Conservation (phyloP, 2,797 vertebrate species). For the Setipinna tenuifilis region DNA sequence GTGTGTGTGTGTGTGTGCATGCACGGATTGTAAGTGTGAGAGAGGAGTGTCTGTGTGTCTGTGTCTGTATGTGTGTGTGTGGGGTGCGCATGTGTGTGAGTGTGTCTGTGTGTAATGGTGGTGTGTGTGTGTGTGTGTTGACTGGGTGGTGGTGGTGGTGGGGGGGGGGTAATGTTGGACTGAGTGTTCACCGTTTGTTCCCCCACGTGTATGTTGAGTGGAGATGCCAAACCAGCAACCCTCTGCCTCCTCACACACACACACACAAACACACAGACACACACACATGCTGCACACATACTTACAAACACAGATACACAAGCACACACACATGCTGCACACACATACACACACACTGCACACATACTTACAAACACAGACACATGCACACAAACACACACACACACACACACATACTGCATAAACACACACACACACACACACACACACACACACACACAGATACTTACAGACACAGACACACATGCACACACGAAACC, state of each 20-base stretch:
- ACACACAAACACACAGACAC: not conserved
- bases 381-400: no score
- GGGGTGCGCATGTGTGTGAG: no score
- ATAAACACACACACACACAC: not conserved
- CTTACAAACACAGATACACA: not conserved
- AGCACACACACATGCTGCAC: not conserved
- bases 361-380: no score
- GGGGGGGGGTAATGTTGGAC: not conserved
- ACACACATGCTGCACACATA: not conserved
- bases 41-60: not conserved
- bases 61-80: no score
- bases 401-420: not conserved
- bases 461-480: no score
- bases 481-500: no score
- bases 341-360: not conserved
- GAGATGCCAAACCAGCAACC: not conserved
- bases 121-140: constrained; percentile 1
- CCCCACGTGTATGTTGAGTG: not conserved
- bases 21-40: no score
- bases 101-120: no score
- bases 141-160: no score
- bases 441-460: not conserved
- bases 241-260: not conserved
- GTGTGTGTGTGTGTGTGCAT: not conserved
- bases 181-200: not conserved